Evolutionary conservation across 2,113 vertebrate genomes (phyloP), one percentile per base, ranked within the genome.

Genomic region (Thunnus thynnus): DNA sequence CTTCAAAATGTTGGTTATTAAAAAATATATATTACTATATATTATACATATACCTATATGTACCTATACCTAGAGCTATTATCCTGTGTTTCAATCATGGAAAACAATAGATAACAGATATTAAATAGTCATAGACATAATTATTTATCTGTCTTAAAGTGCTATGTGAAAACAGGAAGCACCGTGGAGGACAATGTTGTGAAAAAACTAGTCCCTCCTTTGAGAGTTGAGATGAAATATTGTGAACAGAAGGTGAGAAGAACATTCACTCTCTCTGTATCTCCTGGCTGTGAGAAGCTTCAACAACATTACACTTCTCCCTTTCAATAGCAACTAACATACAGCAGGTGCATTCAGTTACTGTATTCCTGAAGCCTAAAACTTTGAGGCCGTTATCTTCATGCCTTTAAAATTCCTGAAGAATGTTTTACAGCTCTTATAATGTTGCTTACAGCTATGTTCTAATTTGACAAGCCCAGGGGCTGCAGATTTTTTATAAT

Each of bases 1-100:
- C 48, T 55, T 25, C 20, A 30, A 57, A 75, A 85, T 52, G 65
- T 63, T 50, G 63, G 20, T n/a, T 12, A 30, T 7, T 75, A 11
- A 25, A 48, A 36, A 60, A 41, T 6, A 36, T 36, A 41, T 41
- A 41, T 41, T 41, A 41, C 9, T 41, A 41, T 9, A 41, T 41
- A 41, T 41, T 36, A 36, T 36, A 36, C 36, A 41, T 41, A 41
- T 41, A 41, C 7, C 22, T 22, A 22, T 22, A 22, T 22, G 22
- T 22, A 22, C 22, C 22, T 22, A 22, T 22, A 22, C 22, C 22
- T 22, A 22, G 9, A 41, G 36, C 36, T 41, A 41, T 41, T 41
- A 41, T 41, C 36, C 7, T 41, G 36, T 41, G 9, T 41, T 41
- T 41, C 36, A 9, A 41, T 41, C 36, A 41, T 41, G 36, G 36